These are phyloP conservation scores for Drosophila parvula DNA, from an alignment of 1,140 invertebrate genomes.

Conservation along the genomic window DNA sequence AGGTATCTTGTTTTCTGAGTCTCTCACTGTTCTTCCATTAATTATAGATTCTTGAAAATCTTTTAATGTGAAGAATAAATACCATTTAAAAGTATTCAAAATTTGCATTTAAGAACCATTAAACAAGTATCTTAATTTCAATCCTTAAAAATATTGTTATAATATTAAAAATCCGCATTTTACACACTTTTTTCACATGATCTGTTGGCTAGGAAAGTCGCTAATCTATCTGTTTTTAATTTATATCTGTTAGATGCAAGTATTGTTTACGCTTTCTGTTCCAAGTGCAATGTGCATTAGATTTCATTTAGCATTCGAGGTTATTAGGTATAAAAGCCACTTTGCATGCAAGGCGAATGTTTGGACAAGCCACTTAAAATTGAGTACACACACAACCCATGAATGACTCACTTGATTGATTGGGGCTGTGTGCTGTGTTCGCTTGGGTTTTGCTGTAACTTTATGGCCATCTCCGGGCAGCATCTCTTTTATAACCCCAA, in stretches of 20 bases:
- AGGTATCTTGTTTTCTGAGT: not conserved
- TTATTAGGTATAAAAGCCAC: not conserved
- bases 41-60: not conserved
- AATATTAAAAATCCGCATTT: not conserved
- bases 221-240: not conserved
- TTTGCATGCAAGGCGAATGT: constrained; percentile 25
- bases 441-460: not conserved
- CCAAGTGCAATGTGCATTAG: constrained; percentile 20
- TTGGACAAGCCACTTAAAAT: constrained; percentile 22
- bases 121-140: not conserved
- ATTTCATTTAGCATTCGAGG: constrained; percentile 22
- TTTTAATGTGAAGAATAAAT: not conserved
- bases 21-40: not conserved
- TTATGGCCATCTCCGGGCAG: constrained; percentile 1
- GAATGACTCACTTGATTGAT: constrained; percentile 25
- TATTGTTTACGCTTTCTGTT: constrained; percentile 7
- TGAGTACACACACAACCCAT: constrained; percentile 1
- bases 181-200: not conserved
- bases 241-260: not conserved
- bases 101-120: too few relatives aligned
- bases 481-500: constrained; percentile 8
- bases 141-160: not conserved
- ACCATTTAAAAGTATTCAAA: too few relatives aligned
- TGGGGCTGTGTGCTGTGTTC: not conserved
- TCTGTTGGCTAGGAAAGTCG: not conserved